A percentile compares a stretch with the other conserved stretches of the same genome.
Conservation (phyloP, 2,888 invertebrate species). For the Drosophila histrio region DNA sequence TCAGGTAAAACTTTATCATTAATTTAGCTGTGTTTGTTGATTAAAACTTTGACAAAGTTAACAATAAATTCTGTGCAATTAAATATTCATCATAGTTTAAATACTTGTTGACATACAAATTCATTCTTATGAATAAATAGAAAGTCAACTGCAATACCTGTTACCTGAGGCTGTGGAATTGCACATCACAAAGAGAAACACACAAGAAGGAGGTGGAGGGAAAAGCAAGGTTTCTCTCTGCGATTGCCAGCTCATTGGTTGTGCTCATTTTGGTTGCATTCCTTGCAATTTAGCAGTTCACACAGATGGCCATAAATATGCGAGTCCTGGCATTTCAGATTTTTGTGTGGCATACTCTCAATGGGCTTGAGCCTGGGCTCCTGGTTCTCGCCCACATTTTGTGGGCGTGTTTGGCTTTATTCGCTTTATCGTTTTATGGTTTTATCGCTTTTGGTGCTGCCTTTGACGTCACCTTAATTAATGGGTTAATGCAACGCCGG, state of each 20-base stretch:
- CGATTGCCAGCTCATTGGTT: slow-evolving; percentile 35
- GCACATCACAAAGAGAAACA: background rate
- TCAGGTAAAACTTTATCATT: background rate
- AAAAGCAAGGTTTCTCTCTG: background rate
- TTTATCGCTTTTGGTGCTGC: slow-evolving; percentile 73
- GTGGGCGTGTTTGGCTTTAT: slow-evolving; percentile 29
- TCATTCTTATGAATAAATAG: slow-evolving; percentile 5
- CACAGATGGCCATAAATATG: slow-evolving; percentile 67
- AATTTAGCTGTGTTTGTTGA: background rate
- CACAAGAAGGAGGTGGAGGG: background rate
- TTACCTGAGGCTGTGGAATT: background rate
- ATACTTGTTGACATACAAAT: slow-evolving; percentile 1
- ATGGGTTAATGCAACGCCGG: slow-evolving; percentile 74
- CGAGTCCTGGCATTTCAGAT: slow-evolving; percentile 60
- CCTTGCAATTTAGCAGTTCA: slow-evolving; percentile 47
- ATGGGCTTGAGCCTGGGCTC: slow-evolving; percentile 9
- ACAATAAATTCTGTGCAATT: background rate
- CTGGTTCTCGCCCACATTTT: slow-evolving; percentile 21
- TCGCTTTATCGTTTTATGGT: slow-evolving; percentile 62
- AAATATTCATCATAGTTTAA: slow-evolving; percentile 6
- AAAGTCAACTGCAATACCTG: slow-evolving; percentile 1
- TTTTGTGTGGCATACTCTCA: slow-evolving; percentile 43
- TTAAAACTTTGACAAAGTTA: background rate
- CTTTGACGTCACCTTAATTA: slow-evolving; percentile 80
- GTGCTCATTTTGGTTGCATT: slow-evolving; percentile 44